Evolutionary conservation across 2,888 invertebrate genomes (phyloP), one percentile per base, ranked within the genome.

Genomic region (Crossocerus cetratus): DNA sequence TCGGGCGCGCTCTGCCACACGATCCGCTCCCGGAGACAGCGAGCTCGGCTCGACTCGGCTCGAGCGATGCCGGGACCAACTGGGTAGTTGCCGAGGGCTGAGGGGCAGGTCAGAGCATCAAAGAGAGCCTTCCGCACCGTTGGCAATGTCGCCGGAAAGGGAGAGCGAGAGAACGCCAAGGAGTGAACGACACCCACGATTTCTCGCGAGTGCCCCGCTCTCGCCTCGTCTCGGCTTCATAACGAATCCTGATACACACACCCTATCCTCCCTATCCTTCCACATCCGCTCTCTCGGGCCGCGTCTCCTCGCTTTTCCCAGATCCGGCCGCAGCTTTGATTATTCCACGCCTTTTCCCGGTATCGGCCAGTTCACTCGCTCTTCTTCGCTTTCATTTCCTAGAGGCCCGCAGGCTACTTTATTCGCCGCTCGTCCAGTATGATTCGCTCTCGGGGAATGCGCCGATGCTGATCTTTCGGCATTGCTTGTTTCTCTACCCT

Each of bases 201-300:
- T 49, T 49, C 49, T 14, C 49, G 49, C 49, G 16, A 11, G 14
- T 16, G n/a, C 49, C 14, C 32, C 16, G 16, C n/a, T n/a, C n/a
- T n/a, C n/a, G n/a, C n/a, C n/a, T n/a, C n/a, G n/a, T n/a, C n/a
- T n/a, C n/a, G 49, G 14, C 49, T 49, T 16, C 8, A 16, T n/a
- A 49, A 49, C 49, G 49, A 49, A 49, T 49, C 49, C 16, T 49
- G 49, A 49, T 49, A 49, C 49, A 32, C 13, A 43, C 43, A 43
- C 43, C 43, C 43, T 43, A 13, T 43, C 43, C 43, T 43, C 16
- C 49, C 16, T 49, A 16, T 49, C 16, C 49, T 49, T 49, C 16
- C 14, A 2, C 49, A 4, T 2, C 49, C 49, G 14, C 49, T 16
- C 16, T 16, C 32, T 11, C 2, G 4, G 0, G 5, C 49, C 13